Conservation (phyloP, 2,113 vertebrate genomes). For the Indri indri region DNA sequence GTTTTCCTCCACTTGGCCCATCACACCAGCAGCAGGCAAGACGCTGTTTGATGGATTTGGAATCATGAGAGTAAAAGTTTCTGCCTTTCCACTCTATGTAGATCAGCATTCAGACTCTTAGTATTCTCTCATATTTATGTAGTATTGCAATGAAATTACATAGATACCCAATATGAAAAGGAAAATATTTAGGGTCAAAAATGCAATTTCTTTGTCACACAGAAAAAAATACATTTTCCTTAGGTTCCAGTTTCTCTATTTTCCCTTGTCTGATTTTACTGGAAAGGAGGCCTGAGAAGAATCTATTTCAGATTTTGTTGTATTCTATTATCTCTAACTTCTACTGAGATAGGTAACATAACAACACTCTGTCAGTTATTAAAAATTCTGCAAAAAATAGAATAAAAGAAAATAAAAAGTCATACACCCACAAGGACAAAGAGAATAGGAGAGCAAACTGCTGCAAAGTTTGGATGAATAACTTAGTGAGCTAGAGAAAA, state of each 20-base stretch:
- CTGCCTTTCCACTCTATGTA: neutral
- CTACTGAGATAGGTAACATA: conserved; percentile 10
- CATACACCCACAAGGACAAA: neutral
- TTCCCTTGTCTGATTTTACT: neutral
- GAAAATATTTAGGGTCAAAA: conserved; percentile 45
- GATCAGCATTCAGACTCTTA: neutral
- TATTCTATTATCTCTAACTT: conserved; percentile 21
- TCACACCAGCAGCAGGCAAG: neutral
- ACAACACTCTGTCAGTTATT: neutral
- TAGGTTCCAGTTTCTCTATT: conserved; percentile 28
- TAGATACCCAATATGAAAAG: conserved; percentile 8
- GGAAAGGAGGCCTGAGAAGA: conserved; percentile 14
- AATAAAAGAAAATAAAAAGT: neutral
- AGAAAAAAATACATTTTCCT: conserved; percentile 60
- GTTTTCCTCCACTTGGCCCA: neutral
- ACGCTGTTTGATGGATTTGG: neutral
- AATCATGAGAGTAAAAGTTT: neutral
- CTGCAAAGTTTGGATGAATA: neutral
- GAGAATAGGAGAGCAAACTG: neutral
- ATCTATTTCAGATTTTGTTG: conserved; percentile 3
- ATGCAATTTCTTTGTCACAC: neutral
- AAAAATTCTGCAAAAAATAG: conserved; percentile 45
- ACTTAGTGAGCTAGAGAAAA: neutral
- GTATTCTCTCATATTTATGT: neutral
- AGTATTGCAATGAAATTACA: conserved; percentile 33